Conservation (phyloP, 2,888 invertebrate species). For the Phragmatobia fuliginosa region DNA sequence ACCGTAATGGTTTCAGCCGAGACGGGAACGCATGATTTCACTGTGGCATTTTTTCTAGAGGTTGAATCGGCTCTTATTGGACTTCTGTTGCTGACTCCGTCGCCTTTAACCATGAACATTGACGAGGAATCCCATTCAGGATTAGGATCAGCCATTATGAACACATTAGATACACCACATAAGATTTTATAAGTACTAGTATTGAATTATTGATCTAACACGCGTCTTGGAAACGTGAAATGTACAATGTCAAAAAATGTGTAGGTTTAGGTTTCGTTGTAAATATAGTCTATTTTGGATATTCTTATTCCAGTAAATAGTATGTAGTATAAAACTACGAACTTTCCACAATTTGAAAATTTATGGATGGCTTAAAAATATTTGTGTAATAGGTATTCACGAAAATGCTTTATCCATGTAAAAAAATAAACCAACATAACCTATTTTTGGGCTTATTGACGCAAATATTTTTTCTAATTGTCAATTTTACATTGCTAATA, state of each 20-base stretch:
- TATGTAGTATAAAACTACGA: constrained; percentile 8
- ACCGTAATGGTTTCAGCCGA: constrained; percentile 89
- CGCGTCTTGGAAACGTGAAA: constrained; percentile 46
- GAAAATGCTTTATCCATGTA: constrained; percentile 38
- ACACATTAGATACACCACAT: constrained; percentile 27
- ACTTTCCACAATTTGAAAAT: constrained; percentile 38
- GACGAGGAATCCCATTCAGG: constrained; percentile 71
- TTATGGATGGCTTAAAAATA: constrained; percentile 23
- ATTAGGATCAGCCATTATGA: constrained; percentile 73
- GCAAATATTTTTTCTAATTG: constrained; percentile 12
- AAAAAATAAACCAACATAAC: constrained; percentile 35
- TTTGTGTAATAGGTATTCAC: constrained; percentile 38
- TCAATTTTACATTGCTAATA: background rate
- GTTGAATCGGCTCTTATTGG: constrained; percentile 61
- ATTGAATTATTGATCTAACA: constrained; percentile 64
- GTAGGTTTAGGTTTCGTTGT: constrained; percentile 11
- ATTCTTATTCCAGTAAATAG: background rate
- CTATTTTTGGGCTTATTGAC: constrained; percentile 19
- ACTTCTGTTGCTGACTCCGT: constrained; percentile 50
- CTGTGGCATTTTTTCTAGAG: constrained; percentile 62
- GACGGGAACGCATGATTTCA: constrained; percentile 60
- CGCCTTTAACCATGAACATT: constrained; percentile 75
- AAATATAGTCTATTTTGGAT: constrained; percentile 1
- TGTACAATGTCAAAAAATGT: constrained; percentile 1
- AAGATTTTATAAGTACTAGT: constrained; percentile 38